Evolutionary conservation across 2,888 invertebrate species (phyloP), one percentile per base, ranked within the genome.

Genomic region (Brachynemurus nebulosus): DNA sequence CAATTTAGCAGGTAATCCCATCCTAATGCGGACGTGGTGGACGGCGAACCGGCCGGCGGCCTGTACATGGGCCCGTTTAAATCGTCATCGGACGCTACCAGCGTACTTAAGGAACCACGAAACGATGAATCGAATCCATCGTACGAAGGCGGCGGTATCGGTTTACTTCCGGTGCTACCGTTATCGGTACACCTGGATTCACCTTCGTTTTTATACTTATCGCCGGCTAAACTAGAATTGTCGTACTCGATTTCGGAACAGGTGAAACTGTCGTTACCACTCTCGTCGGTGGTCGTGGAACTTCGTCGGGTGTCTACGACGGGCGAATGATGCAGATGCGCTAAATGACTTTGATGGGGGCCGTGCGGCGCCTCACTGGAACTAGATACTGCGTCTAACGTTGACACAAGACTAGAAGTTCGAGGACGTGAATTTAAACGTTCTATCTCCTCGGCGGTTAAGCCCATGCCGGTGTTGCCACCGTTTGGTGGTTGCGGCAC

Each of bases 241-340:
- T 93, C 93, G 61, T 92, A 93, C 64, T 96, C 96, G 59, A 93
- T 93, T 69, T 95, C 95, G 1, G 95, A 95, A 67, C 95, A 96
- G 9, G 95, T 96, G 68, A 96, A 96, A 54, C 93, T 93, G 61
- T 96, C 95, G 65, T 95, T 92, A 4, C 84, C 85, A 64, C 93
- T 93, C 61, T 93, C 93, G 55, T 92, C 88, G 8, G 92, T 86
- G 7, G 86, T 85, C 1, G 83, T 83, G 8, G 86, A 85, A 55
- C 85, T 79, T 55, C 83, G 75, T 37, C 76, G 71, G 53, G 84
- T 78, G 54, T 79, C 80, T 16, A 79, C 74, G 30, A 79, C 80
- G 12, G 81, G 80, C 19, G 80, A 80, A 59, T 81, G 81, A 53
- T 78, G 79, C 53, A 82, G 72, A 53, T 82, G 79, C 2, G 76